Evolutionary conservation across 2,888 invertebrate genomes (phyloP), one percentile per base, ranked within the genome.

Genomic region (Coelinius sp.): DNA sequence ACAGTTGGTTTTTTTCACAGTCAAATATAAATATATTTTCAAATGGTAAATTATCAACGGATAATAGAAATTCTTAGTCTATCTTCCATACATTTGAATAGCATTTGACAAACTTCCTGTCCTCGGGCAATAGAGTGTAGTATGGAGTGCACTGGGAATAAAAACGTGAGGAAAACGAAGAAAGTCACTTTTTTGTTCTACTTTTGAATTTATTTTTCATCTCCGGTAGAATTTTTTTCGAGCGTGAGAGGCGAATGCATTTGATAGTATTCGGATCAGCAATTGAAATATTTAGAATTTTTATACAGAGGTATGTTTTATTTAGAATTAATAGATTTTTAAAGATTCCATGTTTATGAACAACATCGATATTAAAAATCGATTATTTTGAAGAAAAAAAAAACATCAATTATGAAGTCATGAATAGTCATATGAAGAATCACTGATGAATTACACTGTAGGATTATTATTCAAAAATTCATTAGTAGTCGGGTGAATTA

Each of bases 31-130:
- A 44, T 44, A 44, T 44, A 44, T 44, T 17, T n/a, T 17, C 44
- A 41, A 49, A 20, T 17, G 46, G 17, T 1, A 14, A 20, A 8
- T 49, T 1, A 20, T 49, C 6, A 49, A 49, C 17, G 46, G 2
- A 8, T 20, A 14, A 49, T 49, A 20, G 7, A 20, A 20, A 20
- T 49, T 49, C 4, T 8, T 17, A 17, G 1, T 5, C n/a, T 41
- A 31, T n/a, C 46, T 17, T 14, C 17, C 46, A 49, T 49, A 49
- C 20, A 49, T 49, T 49, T 49, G 46, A 49, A 49, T 49, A 49
- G 46, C 46, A 49, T 49, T 49, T 49, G 46, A 49, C 5, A 41
- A 20, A 49, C 20, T 49, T 20, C 20, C 46, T 20, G 20, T 20
- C 6, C 20, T 49, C n/a, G n/a, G n/a, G n/a, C n/a, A 49, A 14